Evolutionary conservation across 2,113 vertebrate species (phyloP).

Genomic region (Cebus imitator): DNA sequence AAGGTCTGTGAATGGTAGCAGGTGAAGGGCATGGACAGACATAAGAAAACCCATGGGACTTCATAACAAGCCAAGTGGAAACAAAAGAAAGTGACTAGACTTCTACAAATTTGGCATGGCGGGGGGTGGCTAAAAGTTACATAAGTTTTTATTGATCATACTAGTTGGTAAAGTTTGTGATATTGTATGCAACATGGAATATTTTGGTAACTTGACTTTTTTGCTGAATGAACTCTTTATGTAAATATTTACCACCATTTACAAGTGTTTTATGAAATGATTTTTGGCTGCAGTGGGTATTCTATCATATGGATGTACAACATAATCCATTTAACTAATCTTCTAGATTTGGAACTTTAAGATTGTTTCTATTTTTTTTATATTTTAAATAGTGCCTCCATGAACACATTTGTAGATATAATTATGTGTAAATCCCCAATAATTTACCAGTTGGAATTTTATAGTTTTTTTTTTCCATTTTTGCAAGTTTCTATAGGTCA

Average conservation of each 20-base stretch:
- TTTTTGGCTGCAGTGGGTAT: neutral
- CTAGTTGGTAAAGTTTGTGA: neutral
- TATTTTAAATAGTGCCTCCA: neutral
- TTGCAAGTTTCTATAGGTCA: neutral
- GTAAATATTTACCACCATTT: neutral
- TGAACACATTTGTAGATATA: neutral
- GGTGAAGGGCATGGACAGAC: neutral
- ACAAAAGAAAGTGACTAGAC: neutral
- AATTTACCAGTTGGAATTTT: neutral
- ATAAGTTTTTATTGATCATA: neutral
- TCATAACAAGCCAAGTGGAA: neutral
- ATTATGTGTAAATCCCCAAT: neutral
- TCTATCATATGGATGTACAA: neutral
- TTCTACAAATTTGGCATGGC: neutral
- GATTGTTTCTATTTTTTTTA: neutral
- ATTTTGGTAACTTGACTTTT: neutral
- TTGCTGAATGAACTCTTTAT: neutral
- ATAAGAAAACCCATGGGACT: neutral
- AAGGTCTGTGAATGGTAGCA: neutral
- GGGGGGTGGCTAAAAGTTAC: too few species aligned
- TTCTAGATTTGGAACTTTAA: conserved; percentile 5
- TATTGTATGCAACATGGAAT: neutral
- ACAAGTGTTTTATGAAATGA: conserved; percentile 32
- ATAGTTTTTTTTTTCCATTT: neutral
- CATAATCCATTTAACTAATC: neutral